These are phyloP conservation scores for Danionella cerebrum DNA, from an alignment of 2,113 vertebrate species.

Conservation along the genomic window DNA sequence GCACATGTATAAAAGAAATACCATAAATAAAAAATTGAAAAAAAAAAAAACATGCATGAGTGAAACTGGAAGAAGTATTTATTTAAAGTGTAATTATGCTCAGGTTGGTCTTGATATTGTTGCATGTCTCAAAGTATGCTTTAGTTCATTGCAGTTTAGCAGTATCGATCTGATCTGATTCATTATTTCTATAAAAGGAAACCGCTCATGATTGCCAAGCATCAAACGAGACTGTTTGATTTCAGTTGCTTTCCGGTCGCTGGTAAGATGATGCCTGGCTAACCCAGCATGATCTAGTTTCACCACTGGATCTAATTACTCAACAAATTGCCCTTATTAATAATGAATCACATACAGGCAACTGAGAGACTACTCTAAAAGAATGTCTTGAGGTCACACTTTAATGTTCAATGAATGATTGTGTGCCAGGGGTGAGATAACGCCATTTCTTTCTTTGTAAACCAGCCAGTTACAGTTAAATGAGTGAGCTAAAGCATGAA, in stretches of 20 bases:
- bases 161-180: conserved; percentile 22
- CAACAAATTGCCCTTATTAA: conserved; percentile 49
- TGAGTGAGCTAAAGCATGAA: not conserved
- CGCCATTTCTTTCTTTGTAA: not conserved
- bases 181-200: conserved; percentile 48
- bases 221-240: conserved; percentile 35
- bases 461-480: not conserved
- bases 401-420: not conserved
- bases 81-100: not conserved
- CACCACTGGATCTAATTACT: conserved; percentile 34
- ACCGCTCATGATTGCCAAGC: conserved; percentile 25
- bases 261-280: conserved; percentile 23
- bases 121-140: not conserved
- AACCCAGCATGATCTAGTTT: not conserved
- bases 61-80: too few species aligned
- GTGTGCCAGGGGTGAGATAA: conserved; percentile 11
- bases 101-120: not conserved
- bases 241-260: conserved; percentile 29
- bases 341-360: conserved; percentile 46
- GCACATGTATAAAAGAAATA: not conserved
- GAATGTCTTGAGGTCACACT: not conserved
- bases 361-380: not conserved
- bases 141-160: too few species aligned
- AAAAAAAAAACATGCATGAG: not conserved
- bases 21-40: not conserved